Conservation (phyloP, 2,888 invertebrate species). For the Sisyra terminalis region DNA sequence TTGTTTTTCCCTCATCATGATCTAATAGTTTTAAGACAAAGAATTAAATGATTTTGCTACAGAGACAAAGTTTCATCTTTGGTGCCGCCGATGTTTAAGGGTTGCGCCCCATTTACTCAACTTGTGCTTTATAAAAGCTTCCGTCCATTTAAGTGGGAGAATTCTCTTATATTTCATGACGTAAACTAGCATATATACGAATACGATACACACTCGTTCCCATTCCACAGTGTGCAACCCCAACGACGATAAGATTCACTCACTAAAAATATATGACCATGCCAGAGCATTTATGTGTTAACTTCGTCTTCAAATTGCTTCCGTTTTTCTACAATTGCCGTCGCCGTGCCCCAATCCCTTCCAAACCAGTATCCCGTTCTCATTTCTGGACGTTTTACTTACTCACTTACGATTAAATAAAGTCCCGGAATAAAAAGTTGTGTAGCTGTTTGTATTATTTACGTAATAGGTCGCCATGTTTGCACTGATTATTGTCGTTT, state of each 20-base stretch:
- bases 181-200: too few species aligned
- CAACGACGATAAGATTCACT: too few species aligned
- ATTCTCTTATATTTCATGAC: not conserved
- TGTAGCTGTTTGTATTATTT: not conserved
- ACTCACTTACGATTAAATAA: not conserved
- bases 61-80: too few species aligned
- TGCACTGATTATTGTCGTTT: not conserved
- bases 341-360: not conserved
- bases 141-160: slow-evolving; percentile 7
- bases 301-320: slow-evolving; percentile 26
- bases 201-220: too few species aligned
- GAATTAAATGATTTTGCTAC: too few species aligned
- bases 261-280: slow-evolving; percentile 8
- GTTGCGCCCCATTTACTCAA: too few species aligned
- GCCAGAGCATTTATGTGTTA: slow-evolving; percentile 23
- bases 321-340: slow-evolving; percentile 13
- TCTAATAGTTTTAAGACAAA: too few species aligned
- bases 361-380: too few species aligned
- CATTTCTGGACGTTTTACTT: too few species aligned
- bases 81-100: too few species aligned
- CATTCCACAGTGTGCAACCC: too few species aligned
- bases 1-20: too few species aligned
- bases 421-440: not conserved
- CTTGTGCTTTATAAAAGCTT: slow-evolving; percentile 6
- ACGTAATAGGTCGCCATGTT: not conserved